Base-by-base conservation (phyloP, 35 echinoderm and acorn worm species). In the Apostichopus parvimensis region DNA sequence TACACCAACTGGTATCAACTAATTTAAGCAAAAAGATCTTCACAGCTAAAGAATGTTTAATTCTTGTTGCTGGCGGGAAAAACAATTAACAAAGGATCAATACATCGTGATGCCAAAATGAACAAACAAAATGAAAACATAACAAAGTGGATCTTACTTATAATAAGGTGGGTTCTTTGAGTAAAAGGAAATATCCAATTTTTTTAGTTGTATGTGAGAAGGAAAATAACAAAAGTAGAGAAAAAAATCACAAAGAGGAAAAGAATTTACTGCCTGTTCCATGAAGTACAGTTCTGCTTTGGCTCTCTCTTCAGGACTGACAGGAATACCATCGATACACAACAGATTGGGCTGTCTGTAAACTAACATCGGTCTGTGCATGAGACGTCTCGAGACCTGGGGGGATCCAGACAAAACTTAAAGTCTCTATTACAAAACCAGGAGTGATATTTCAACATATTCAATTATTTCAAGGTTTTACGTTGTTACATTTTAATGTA, bases 271-370 rank as follows among this genome's bases (percentile, higher is more conserved):
- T 91, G 95, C 94, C 25, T 98, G 96, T 73, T 98, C 96, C 87
- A 95, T 92, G 70, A 98, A 98, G 73, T 98, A 98, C 6, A 98
- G 85, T 64, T 98, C 96, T 90, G 96, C 96, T 62, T 98, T 98
- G 72, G 96, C 94, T 80, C 96, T 93, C 78, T 98, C 96, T 75
- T 98, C 96, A 59, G 93, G 79, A 78, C 94, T 98, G 24, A 98
- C 96, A 89, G 96, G 96, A 15, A 98, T 98, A 17, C 96, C 96
- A 94, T 98, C 96, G 56, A 98, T 98, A 80, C 96, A 98, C 64
- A 98, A 23, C 68, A 98, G 82, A 73, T 98, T 98, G 4, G 96
- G 93, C 79, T 98, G 96, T 45, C 96, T 85, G 65, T 86, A 98
- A 5, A 98, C 96, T 15, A 98, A 86, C 96, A 98, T 94, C 73